Base-by-base conservation (phyloP, 2,797 vertebrate genomes). In the Sparidentex hasta region DNA sequence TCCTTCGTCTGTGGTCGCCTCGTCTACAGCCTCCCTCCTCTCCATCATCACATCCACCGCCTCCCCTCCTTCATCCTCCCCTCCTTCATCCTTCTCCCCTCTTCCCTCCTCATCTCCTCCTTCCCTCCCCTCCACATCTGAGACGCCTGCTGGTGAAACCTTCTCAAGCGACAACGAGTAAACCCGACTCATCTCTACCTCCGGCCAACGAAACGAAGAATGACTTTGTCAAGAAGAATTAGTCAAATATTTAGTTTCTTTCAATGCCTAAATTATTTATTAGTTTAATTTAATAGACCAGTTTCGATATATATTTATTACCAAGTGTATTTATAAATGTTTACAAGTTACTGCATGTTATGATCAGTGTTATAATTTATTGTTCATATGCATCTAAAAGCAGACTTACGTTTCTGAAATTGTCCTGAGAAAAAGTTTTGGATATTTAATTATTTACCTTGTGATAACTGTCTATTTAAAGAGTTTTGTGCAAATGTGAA, bases 11-110 rank as follows among this genome's bases (percentile, higher is more conserved):
- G 29, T 4, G 13, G 7, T 17, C 21, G 12, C 46, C 12, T 18
- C 8, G 0, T 23, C 83, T 12, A 2, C 66, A 0, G 44, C 33
- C 59, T 80, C 80, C 50, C 88, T 87, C 54, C 82, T 87, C 63
- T 86, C 84, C 83, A 57, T 86, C 75, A 74, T 89, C 46, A 83
- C 81, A 8, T 82, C 86, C 52, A 64, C 76, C 0, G 20, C 71
- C 74, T 81, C 84, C 4, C 6, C 44, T 6, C 0, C 41, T 2
- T 7, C 7, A 0, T 5, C 52, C 5, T 25, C 71, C 6, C 43
- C 63, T 18, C 23, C 14, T 11, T 41, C 23, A n/a, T 17, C 57
- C 8, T 20, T 23, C 20, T 1, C 7, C n/a, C 21, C 2, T 7
- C 29, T 46, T 41, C n/a, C 29, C 12, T 18, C 23, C 20, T 21